These are phyloP conservation scores for Chloroceryle aenea DNA, from an alignment of 2,113 vertebrate species.

Conservation along the genomic window DNA sequence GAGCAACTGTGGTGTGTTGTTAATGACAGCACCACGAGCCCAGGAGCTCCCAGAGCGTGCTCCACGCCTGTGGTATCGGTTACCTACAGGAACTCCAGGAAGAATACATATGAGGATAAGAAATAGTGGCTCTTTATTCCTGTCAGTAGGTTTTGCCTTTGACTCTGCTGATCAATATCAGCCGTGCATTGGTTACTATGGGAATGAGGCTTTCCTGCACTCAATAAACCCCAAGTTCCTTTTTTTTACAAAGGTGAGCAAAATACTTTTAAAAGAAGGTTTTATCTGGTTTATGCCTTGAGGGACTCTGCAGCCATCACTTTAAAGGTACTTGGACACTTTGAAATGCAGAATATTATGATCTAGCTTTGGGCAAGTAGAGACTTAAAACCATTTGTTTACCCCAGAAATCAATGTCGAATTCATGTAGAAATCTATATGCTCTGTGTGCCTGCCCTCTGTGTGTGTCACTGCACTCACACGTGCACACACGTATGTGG, in stretches of 20 bases:
- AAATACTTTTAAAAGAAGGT: constrained; percentile 87
- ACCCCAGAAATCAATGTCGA: constrained; percentile 90
- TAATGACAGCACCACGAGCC: constrained; percentile 47
- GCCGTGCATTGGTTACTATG: constrained; percentile 77
- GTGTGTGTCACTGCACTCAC: not conserved
- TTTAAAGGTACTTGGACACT: constrained; percentile 85
- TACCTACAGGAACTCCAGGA: constrained; percentile 72
- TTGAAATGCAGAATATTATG: constrained; percentile 88
- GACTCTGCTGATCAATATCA: constrained; percentile 81
- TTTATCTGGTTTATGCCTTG: constrained; percentile 82
- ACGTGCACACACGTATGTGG: accelerated
- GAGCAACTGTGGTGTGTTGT: constrained; percentile 49
- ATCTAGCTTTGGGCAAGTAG: constrained; percentile 88
- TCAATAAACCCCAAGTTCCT: constrained; percentile 84
- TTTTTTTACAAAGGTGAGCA: constrained; percentile 84
- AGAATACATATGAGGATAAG: constrained; percentile 72
- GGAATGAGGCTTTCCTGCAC: constrained; percentile 75
- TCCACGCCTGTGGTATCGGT: constrained; percentile 64
- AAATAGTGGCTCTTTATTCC: constrained; percentile 76
- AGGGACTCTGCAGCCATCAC: constrained; percentile 81
- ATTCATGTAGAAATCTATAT: constrained; percentile 67
- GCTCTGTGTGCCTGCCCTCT: not conserved
- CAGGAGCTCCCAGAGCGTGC: not conserved
- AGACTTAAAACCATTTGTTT: constrained; percentile 90
- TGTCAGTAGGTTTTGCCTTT: constrained; percentile 78